A percentile compares a stretch with the other conserved stretches of the same genome.
Evolutionary conservation across 2,113 vertebrate genomes (phyloP).

Genomic region (Pelmatolapia mariae): DNA sequence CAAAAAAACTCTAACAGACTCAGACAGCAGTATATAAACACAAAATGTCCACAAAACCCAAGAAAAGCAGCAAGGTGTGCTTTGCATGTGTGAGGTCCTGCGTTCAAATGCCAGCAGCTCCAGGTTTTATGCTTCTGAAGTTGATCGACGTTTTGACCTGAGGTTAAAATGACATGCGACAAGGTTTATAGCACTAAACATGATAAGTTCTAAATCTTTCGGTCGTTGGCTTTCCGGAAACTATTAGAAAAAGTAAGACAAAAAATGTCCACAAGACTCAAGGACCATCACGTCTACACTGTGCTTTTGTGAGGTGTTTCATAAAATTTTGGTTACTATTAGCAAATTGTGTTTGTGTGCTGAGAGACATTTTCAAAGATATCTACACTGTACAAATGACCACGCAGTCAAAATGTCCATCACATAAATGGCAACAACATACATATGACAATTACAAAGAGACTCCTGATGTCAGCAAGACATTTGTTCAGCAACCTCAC

Average conservation of each 20-base stretch:
- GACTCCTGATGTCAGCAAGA: neutral
- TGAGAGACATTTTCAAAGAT: neutral
- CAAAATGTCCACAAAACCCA: neutral
- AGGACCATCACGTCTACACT: neutral
- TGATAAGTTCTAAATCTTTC: fast-evolving
- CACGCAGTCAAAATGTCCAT: neutral
- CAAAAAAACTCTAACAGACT: fast-evolving
- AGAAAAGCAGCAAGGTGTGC: neutral
- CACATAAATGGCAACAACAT: neutral
- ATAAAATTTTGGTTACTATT: neutral
- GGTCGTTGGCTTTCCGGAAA: neutral
- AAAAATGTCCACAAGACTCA: neutral
- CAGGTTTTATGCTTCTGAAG: neutral
- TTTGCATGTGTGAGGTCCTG: neutral
- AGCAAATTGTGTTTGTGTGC: neutral
- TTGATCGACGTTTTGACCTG: neutral
- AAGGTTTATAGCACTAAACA: neutral
- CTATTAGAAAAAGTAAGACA: neutral
- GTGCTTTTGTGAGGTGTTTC: fast-evolving
- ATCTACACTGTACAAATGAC: neutral
- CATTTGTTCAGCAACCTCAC: neutral
- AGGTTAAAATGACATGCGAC: neutral
- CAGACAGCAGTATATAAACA: neutral
- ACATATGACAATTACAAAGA: fast-evolving
- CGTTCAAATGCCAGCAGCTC: neutral